Base-by-base conservation (phyloP, 2,113 vertebrate genomes). In the Hiodon tergisus region DNA sequence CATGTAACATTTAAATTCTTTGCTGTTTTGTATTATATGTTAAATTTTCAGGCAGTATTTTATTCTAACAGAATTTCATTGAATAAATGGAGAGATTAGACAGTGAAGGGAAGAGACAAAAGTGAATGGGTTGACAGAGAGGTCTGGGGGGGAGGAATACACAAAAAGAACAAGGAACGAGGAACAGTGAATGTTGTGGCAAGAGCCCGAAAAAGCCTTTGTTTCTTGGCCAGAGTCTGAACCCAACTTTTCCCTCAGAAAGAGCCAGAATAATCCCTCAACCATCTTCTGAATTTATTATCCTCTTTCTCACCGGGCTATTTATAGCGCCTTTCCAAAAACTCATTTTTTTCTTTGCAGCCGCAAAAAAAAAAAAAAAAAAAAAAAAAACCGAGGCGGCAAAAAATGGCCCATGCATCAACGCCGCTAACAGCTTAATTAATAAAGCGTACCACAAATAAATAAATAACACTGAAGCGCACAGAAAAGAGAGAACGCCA, bases 261-360 rank as follows among this genome's bases (percentile, higher is more conserved):
- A 74, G 78, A 76, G 79, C 73, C 78, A 82, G 65, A 80, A 74
- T 76, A 82, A 81, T 81, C 80, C 75, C 62, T 75, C 67, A 71
- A 69, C 72, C 74, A 76, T 63, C 69, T 60, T 6, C 6, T 50
- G 59, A 4, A 63, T 82, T 78, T 78, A 76, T 83, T 80, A 72
- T 62, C 57, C 17, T 48, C 63, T 72, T 58, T 77, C 77, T 76
- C 16, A 47, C 57, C 48, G 8, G 48, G 14, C 77, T 81, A 86
- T 86, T 84, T 82, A 85, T 79, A 82, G 75, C 46, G 54, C 59
- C 7, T 14, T 63, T 47, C 46, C 53, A 13, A 67, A 76, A 82
- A 80, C 5, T 69, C 0, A 31, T 31, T 17, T 74, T 74, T 78
- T 80, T 69, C 63, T 81, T 66, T 77, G 53, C 57, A 74, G 66